These are phyloP conservation scores for Odontomyia ornata DNA, from an alignment of 2,888 invertebrate genomes.

Conservation along the genomic window DNA sequence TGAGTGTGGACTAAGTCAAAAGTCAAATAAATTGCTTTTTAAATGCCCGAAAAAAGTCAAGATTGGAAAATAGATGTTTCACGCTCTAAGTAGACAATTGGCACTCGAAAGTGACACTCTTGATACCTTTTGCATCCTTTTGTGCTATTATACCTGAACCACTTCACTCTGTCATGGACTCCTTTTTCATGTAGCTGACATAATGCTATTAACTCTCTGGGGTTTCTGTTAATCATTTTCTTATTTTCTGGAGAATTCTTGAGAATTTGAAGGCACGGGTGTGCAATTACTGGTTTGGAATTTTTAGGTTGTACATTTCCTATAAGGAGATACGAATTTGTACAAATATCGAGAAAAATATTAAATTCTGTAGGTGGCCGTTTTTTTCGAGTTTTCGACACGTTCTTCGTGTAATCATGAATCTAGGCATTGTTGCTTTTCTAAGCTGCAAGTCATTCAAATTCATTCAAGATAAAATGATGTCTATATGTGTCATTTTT, in stretches of 20 bases:
- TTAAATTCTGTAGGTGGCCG: constrained; percentile 44
- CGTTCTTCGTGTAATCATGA: not conserved
- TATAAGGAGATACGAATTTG: too few species aligned
- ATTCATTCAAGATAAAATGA: too few species aligned
- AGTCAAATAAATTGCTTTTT: constrained; percentile 53
- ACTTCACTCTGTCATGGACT: constrained; percentile 47
- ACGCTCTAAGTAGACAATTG: constrained; percentile 56
- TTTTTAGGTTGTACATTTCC: not conserved
- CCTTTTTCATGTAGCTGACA: constrained; percentile 25
- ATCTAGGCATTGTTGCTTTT: not conserved
- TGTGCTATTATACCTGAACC: constrained; percentile 38
- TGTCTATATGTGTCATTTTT: too few species aligned
- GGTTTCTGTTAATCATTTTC: constrained; percentile 26
- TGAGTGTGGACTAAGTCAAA: constrained; percentile 25
- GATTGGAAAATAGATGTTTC: constrained; percentile 53
- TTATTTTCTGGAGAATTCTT: constrained; percentile 30
- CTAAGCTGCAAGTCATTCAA: too few species aligned
- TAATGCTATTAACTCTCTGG: constrained; percentile 41
- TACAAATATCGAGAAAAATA: not conserved
- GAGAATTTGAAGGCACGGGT: constrained; percentile 36
- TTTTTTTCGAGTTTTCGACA: constrained; percentile 22
- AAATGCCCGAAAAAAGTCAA: constrained; percentile 53
- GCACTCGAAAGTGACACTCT: constrained; percentile 46
- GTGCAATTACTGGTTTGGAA: constrained; percentile 16
- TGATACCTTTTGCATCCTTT: constrained; percentile 43